These are phyloP conservation scores for Propsilocerus akamusi DNA, from an alignment of 1,140 invertebrate species.

Conservation along the genomic window DNA sequence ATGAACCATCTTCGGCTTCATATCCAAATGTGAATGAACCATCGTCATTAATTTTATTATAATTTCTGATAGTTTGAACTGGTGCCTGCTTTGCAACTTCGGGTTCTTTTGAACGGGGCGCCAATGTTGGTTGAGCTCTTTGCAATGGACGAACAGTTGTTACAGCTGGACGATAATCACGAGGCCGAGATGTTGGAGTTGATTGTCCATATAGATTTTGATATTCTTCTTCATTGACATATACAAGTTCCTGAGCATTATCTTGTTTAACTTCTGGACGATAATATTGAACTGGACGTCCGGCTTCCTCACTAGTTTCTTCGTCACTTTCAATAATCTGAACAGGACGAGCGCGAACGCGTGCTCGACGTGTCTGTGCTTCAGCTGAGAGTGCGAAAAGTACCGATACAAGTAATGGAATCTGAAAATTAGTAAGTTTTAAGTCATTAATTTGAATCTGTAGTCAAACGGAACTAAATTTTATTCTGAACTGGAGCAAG, in stretches of 20 bases:
- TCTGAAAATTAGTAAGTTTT: neutral
- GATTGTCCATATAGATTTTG: slow-evolving; percentile 24
- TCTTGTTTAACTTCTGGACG: neutral
- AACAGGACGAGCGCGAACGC: neutral
- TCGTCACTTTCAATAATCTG: neutral
- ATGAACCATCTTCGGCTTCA: slow-evolving; percentile 73
- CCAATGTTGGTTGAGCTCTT: slow-evolving; percentile 16
- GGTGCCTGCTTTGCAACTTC: slow-evolving; percentile 41
- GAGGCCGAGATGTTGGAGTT: slow-evolving; percentile 10
- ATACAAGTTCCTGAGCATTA: neutral
- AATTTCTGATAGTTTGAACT: slow-evolving; percentile 59
- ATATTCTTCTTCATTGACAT: slow-evolving; percentile 17
- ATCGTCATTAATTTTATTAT: slow-evolving; percentile 66
- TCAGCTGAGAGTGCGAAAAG: neutral
- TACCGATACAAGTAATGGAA: neutral
- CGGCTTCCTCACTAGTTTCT: neutral
- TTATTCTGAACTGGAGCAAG: too few species aligned
- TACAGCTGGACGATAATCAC: slow-evolving; percentile 16
- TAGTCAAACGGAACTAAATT: too few species aligned
- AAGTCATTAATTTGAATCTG: too few species aligned
- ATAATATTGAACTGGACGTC: neutral
- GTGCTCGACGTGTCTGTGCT: neutral
- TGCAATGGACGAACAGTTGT: slow-evolving; percentile 10
- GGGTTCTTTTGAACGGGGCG: slow-evolving; percentile 28
- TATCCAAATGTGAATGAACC: slow-evolving; percentile 75